Base-by-base conservation (phyloP, 2,797 vertebrate genomes). In the Setipinna tenuifilis region DNA sequence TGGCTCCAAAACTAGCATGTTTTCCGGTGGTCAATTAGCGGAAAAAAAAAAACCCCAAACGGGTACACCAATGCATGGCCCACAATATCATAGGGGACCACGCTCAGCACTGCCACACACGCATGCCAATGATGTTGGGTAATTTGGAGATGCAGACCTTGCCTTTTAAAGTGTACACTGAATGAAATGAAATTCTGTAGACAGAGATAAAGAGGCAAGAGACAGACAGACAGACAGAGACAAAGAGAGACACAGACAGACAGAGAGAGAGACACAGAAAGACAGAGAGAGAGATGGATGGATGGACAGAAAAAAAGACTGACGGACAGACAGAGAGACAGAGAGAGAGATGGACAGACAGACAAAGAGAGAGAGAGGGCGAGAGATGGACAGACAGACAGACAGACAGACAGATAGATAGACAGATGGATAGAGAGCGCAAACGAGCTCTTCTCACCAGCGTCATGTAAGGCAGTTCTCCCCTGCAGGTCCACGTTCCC, bases 401-500 rank as follows among this genome's bases (percentile, higher is more conserved):
- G 31, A 16, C 50, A n/a, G 78, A 57, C 21, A 50, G n/a, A 86
- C 12, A 75, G 25, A 28, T 23, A 28, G 17, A 48, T 0, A 35
- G 68, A 71, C 28, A 71, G 31, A 35, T 16, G 3, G 2, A 14
- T 12, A 0, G 31, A 35, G 28, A 41, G 17, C 21, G 6, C 44
- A 25, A 21, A 11, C 21, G 2, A 23, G 35, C 31, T 28, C 41
- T 82, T 62, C 93, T 95, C 87, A 99, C 98, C 98, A 83, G 98
- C 98, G 89, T 99, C 98, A 21, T 99, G 98, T 44, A 99, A 95
- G 46, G 98, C 97, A 0, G 97, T 98, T 90, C 97, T 95, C 57
- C 98, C 98, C 87, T 98, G 98, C 25, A 98, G 94, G 93, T 99
- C 98, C 90, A 96, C 95, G 9, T 98, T 98, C 89, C 98, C 98